Base-by-base conservation (phyloP, 2,888 invertebrate species). In the Ischnura elegans region DNA sequence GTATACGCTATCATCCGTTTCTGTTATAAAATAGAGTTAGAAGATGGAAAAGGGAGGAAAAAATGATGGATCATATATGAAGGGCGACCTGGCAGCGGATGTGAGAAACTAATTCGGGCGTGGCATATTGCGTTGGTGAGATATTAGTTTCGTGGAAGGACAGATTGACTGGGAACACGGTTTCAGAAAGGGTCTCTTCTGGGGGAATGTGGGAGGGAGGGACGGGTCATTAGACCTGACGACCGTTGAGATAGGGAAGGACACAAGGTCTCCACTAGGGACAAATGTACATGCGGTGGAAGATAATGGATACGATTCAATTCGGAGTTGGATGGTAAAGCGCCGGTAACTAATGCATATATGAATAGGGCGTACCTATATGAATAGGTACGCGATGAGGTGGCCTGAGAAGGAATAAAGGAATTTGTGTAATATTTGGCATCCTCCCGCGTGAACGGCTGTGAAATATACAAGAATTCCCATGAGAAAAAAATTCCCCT, bases 191-290 rank as follows among this genome's bases (percentile, higher is more conserved):
- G 36, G 76, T 36, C 76, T 90, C 43, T n/a, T 43, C 3, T 43
- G 36, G 46, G 51, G 51, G 8, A 51, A 51, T 51, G 51, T 5
- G 86, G n/a, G 25, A 25, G 46, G n/a, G 36, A 19, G 86, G 25
- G 86, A 45, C 36, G 76, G 76, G 76, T 76, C 76, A 76, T 76
- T 25, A 76, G 76, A 5, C 36, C 76, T 76, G 29, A 36, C 36
- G 86, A 86, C n/a, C 86, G 86, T 46, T 86, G 86, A 43, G 46
- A 46, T 86, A 45, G 87, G 42, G 55, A 61, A 21, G 66, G 36
- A 43, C 42, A 43, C 16, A 43, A 36, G 55, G 29, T 45, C 5
- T n/a, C n/a, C n/a, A n/a, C n/a, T n/a, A n/a, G n/a, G n/a, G n/a
- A n/a, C n/a, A n/a, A n/a, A n/a, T n/a, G n/a, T n/a, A n/a, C n/a